phyloP scores from a whole-genome alignment of 2,888 invertebrate species.

The Tipula vernalis region DNA sequence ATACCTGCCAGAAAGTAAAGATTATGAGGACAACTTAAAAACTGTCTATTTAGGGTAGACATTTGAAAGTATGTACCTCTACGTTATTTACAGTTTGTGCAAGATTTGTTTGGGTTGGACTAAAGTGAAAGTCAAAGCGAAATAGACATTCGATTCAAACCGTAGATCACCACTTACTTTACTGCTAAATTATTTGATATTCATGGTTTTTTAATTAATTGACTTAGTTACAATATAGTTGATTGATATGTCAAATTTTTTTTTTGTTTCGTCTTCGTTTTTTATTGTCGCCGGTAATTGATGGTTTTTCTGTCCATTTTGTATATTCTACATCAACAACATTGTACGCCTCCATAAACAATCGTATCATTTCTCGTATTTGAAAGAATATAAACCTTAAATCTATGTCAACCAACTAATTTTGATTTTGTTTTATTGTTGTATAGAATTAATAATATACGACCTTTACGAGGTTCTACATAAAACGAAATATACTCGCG shows the following conservation, averaged over 20 bases:
- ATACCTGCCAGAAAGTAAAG: too few relatives aligned
- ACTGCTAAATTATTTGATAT: background rate
- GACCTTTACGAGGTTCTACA: background rate
- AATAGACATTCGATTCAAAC: background rate
- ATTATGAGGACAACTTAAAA: too few relatives aligned
- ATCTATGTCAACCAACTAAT: background rate
- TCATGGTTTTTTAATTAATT: background rate
- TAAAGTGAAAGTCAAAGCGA: background rate
- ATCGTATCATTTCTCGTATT: background rate
- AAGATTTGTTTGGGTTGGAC: background rate
- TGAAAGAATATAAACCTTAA: background rate
- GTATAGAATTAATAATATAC: background rate
- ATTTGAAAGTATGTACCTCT: too few relatives aligned
- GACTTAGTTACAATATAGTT: background rate
- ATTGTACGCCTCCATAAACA: background rate
- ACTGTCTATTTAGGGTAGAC: too few relatives aligned
- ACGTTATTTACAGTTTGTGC: too few relatives aligned
- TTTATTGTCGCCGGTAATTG: background rate
- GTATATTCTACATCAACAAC: background rate
- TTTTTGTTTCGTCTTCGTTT: background rate
- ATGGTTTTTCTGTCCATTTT: background rate
- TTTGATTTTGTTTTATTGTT: background rate
- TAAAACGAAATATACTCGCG: background rate
- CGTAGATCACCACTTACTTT: too few relatives aligned
- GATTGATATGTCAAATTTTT: background rate